phyloP scores from a whole-genome alignment of 2,888 invertebrate species.

The Diachrysia chrysitis region DNA sequence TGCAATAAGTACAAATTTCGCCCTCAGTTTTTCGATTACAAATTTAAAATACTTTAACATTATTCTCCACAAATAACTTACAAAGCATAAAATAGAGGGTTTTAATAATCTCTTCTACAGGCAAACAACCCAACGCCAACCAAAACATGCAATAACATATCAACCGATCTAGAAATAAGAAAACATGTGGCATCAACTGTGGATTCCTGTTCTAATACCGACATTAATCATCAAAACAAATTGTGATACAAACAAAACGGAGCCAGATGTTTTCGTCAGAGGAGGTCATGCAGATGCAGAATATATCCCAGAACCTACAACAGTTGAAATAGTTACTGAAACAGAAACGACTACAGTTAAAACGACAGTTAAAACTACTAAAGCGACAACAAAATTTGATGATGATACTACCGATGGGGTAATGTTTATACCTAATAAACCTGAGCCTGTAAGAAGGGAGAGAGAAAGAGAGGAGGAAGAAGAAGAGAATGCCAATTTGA shows the following conservation, averaged over 20 bases:
- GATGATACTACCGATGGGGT: conserved; percentile 55
- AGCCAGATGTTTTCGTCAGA: conserved; percentile 66
- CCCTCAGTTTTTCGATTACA: no score
- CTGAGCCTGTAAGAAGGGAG: conserved; percentile 22
- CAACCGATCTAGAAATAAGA: neutral
- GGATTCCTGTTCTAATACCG: conserved; percentile 51
- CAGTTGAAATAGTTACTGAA: neutral
- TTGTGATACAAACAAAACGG: conserved; percentile 57
- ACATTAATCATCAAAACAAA: conserved; percentile 41
- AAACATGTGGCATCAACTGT: conserved; percentile 40
- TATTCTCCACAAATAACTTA: no score
- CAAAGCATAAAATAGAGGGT: no score
- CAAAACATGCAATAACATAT: neutral
- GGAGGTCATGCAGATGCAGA: conserved; percentile 68
- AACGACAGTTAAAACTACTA: conserved; percentile 12
- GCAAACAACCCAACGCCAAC: neutral
- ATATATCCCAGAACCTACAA: conserved; percentile 5
- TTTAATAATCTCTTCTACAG: neutral
- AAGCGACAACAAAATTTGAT: conserved; percentile 12
- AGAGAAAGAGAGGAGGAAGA: conserved; percentile 53
- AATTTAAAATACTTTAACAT: no score
- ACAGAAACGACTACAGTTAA: neutral
- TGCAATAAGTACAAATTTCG: no score
- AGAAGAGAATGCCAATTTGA: conserved; percentile 43
- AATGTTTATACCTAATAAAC: conserved; percentile 74